Percentiles rank a stretch among this genome's conserved stretches.
Conservation (phyloP, 2,888 invertebrate genomes). For the Coenonympha glycerion region DNA sequence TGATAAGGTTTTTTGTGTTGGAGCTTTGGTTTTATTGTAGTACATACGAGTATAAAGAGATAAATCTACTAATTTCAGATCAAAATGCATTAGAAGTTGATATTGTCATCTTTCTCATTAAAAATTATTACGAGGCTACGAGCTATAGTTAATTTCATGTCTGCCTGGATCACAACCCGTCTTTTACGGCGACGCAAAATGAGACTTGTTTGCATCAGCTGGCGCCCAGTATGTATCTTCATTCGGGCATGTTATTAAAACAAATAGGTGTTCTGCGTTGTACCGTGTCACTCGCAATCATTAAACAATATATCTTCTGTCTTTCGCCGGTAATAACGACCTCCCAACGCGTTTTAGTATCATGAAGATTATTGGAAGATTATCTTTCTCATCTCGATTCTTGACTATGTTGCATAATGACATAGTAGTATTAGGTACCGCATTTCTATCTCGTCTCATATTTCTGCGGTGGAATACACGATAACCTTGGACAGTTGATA, state of each 20-base stretch:
- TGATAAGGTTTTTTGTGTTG: too few relatives aligned
- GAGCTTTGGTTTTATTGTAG: not conserved
- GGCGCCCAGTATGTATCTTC: slow-evolving; percentile 35
- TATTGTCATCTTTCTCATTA: not conserved
- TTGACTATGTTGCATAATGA: slow-evolving; percentile 7
- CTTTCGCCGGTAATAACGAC: slow-evolving; percentile 29
- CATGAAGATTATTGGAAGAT: slow-evolving; percentile 21
- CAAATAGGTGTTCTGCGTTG: slow-evolving; percentile 49
- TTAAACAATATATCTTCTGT: slow-evolving; percentile 56
- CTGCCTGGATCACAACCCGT: not conserved
- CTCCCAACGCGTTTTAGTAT: slow-evolving; percentile 32
- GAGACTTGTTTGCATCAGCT: slow-evolving; percentile 19
- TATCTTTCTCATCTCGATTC: slow-evolving; percentile 9
- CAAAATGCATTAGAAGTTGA: not conserved
- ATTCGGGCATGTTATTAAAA: slow-evolving; percentile 52
- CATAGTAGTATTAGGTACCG: slow-evolving; percentile 11
- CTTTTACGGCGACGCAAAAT: slow-evolving; percentile 15
- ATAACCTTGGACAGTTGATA: slow-evolving; percentile 22
- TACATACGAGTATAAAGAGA: too few relatives aligned
- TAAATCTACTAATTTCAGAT: too few relatives aligned
- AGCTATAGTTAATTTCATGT: slow-evolving; percentile 1
- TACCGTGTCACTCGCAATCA: slow-evolving; percentile 48
- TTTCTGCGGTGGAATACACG: slow-evolving; percentile 21
- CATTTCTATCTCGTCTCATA: slow-evolving; percentile 20
- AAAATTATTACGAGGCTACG: not conserved